Evolutionary conservation across 2,113 vertebrate species (phyloP).

Genomic region (Clarias batrachus): DNA sequence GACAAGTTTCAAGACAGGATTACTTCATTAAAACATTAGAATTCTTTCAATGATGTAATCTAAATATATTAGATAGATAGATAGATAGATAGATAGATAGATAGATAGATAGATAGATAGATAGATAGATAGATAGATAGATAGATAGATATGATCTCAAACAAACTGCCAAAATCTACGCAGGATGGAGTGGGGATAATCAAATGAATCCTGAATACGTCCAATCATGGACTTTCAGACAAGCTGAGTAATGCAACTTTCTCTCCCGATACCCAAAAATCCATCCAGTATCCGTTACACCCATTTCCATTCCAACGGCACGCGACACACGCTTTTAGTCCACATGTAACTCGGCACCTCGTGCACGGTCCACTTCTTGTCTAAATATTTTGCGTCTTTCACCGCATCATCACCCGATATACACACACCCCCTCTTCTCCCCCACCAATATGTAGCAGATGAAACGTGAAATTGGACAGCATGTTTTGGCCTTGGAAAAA

Average conservation of each 20-base stretch:
- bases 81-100: neutral
- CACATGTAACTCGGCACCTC: neutral
- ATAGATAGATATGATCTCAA: neutral
- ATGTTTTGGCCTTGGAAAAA: constrained; percentile 68
- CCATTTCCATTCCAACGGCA: neutral
- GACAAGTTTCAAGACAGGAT: neutral
- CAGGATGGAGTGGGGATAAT: neutral
- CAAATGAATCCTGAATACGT: neutral
- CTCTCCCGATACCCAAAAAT: neutral
- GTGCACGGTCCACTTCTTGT: neutral
- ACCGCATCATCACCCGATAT: neutral
- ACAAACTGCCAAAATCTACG: neutral
- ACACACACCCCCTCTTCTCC: neutral
- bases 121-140: neutral
- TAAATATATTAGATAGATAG: neutral
- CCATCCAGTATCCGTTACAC: neutral
- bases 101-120: neutral
- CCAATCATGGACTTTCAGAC: neutral
- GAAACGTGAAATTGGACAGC: constrained; percentile 61
- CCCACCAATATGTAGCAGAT: constrained; percentile 36
- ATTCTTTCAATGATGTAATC: neutral
- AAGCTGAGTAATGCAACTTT: neutral
- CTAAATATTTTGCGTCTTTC: constrained; percentile 29
- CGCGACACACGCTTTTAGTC: neutral
- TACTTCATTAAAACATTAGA: neutral